phyloP scores from a whole-genome alignment of 92 coral and sea anemone species.

The Siderastrea radians region DNA sequence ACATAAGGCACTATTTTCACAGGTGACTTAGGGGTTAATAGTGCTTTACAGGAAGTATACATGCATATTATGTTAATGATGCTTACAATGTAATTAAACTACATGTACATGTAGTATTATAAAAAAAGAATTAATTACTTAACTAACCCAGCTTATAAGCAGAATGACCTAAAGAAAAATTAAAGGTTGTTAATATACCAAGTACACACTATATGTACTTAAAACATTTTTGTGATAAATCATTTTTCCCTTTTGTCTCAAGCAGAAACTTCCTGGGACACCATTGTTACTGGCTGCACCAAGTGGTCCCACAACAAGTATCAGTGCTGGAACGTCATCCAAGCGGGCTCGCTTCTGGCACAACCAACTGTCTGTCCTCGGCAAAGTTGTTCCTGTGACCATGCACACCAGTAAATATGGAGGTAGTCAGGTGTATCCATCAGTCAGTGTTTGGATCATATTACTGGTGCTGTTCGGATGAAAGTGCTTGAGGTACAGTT shows the following conservation, averaged over 20 bases:
- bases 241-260: background rate
- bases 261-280: slow-evolving; percentile 98
- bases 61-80: too few relatives aligned
- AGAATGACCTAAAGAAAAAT: too few relatives aligned
- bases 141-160: too few relatives aligned
- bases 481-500: slow-evolving; percentile 93
- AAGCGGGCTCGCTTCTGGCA: slow-evolving; percentile 99
- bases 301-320: slow-evolving; percentile 97
- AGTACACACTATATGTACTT: background rate
- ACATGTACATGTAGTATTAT: too few relatives aligned
- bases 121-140: too few relatives aligned
- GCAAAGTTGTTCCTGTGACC: slow-evolving; percentile 98
- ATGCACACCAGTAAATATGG: slow-evolving; percentile 98
- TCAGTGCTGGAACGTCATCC: slow-evolving; percentile 92
- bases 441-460: slow-evolving; percentile 98
- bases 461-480: slow-evolving; percentile 97
- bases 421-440: slow-evolving; percentile 95
- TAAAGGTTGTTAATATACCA: too few relatives aligned
- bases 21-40: too few relatives aligned
- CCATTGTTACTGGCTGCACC: slow-evolving; percentile 95
- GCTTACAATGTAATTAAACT: too few relatives aligned
- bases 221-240: background rate
- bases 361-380: slow-evolving; percentile 96
- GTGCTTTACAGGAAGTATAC: too few relatives aligned
- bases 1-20: too few relatives aligned